phyloP scores from a whole-genome alignment of 2,113 vertebrate species.

The Stegostoma tigrinum region DNA sequence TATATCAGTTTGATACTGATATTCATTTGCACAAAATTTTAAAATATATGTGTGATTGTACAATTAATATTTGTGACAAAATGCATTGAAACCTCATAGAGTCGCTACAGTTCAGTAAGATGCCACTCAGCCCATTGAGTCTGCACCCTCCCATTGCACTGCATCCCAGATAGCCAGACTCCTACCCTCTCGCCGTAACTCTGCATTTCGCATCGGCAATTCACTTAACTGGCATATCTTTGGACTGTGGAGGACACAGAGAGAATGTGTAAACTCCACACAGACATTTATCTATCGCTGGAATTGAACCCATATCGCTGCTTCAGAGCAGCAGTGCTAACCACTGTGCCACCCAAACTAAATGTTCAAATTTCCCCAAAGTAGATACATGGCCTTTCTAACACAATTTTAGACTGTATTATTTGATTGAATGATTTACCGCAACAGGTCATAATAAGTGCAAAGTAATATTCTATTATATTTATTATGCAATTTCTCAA shows the following conservation, averaged over 20 bases:
- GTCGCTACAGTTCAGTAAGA: too few relatives aligned
- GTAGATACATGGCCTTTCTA: neutral
- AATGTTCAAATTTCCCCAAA: neutral
- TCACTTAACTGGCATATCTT: too few relatives aligned
- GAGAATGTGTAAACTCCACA: too few relatives aligned
- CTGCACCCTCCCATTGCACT: too few relatives aligned
- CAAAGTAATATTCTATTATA: neutral
- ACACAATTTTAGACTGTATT: neutral
- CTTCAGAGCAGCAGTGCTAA: too few relatives aligned
- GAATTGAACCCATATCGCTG: too few relatives aligned
- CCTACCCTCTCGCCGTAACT: too few relatives aligned
- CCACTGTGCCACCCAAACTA: neutral
- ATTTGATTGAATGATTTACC: conserved; percentile 5
- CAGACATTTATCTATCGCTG: too few relatives aligned
- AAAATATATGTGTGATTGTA: neutral
- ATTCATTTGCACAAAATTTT: neutral
- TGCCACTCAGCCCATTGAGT: too few relatives aligned
- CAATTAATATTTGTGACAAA: neutral
- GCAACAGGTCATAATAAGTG: neutral
- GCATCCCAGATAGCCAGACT: too few relatives aligned
- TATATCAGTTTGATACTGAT: neutral
- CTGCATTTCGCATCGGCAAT: too few relatives aligned
- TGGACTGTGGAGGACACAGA: too few relatives aligned
- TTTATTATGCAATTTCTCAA: neutral
- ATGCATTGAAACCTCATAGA: neutral